Evolutionary conservation across 2,797 vertebrate species (phyloP), one percentile per base, ranked within the genome.

Genomic region (Malurus splendens): DNA sequence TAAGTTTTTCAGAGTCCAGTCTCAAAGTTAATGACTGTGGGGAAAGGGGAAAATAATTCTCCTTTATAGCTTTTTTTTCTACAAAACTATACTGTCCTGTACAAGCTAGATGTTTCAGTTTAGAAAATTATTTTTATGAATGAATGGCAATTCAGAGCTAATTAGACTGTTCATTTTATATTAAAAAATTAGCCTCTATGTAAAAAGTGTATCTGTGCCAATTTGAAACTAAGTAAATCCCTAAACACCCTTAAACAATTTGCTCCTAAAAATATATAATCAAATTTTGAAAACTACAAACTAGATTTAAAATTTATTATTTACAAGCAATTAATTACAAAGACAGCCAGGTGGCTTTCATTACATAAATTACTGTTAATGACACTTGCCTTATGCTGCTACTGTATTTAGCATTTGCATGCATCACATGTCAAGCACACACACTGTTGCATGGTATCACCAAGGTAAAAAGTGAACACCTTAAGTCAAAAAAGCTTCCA

Each of bases 261-360:
- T 96, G 87, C 71, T 95, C 89, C 94, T 96, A 96, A 95, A 95
- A 93, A 95, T 96, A 94, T 92, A 96, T 75, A 97, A 97, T 97
- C 95, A 97, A 96, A 97, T 97, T 96, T 96, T 94, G 95, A 95
- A 97, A 97, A 97, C 97, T 96, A 98, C 98, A 98, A 98, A 98
- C 98, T 98, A 98, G 97, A 98, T 98, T 96, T 96, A 97, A 98
- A 98, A 98, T 98, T 97, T 98, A 97, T 97, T 98, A 98, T 98
- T 98, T 98, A 98, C 98, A 98, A 98, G 98, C 97, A 98, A 98
- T 99, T 98, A 98, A 99, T 99, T 98, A 98, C 95, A 93, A 98
- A 98, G 98, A 98, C 97, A 98, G 97, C 98, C 96, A 98, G 97
- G 97, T 97, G 97, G 97, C 96, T 97, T 97, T 97, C 97, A 97